phyloP scores from a whole-genome alignment of 2,888 invertebrate species.

The Scaptomyza flava region DNA sequence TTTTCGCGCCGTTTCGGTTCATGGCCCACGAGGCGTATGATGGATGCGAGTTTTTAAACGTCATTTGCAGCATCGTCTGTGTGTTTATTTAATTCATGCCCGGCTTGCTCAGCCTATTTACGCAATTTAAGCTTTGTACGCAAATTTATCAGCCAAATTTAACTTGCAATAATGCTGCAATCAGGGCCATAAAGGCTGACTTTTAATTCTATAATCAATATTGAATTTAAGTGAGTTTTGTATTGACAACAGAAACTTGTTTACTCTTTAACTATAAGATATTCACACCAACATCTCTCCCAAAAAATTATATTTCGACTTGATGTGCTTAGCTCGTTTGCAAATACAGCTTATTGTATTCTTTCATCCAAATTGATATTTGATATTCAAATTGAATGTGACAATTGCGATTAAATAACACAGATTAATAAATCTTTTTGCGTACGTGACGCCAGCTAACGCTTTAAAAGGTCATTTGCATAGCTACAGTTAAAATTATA shows the following conservation, averaged over 20 bases:
- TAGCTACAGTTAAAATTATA: background rate
- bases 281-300: conserved; percentile 31
- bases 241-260: conserved; percentile 22
- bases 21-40: conserved; percentile 67
- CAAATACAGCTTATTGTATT: conserved; percentile 23
- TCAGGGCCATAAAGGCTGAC: conserved; percentile 13
- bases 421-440: conserved; percentile 28
- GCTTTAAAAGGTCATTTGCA: conserved; percentile 16
- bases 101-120: conserved; percentile 53
- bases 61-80: conserved; percentile 33
- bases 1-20: conserved; percentile 39
- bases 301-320: background rate
- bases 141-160: conserved; percentile 24
- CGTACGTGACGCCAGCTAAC: background rate
- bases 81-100: conserved; percentile 40
- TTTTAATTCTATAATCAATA: conserved; percentile 36
- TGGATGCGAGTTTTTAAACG: conserved; percentile 52
- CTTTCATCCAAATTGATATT: conserved; percentile 7
- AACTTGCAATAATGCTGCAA: conserved; percentile 15
- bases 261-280: conserved; percentile 9
- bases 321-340: conserved; percentile 15
- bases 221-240: conserved; percentile 36
- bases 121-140: conserved; percentile 42
- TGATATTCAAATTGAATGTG: conserved; percentile 26
- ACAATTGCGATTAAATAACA: conserved; percentile 41